These are phyloP conservation scores for Urosaurus nigricauda DNA, from an alignment of 2,797 vertebrate genomes.

Conservation along the genomic window DNA sequence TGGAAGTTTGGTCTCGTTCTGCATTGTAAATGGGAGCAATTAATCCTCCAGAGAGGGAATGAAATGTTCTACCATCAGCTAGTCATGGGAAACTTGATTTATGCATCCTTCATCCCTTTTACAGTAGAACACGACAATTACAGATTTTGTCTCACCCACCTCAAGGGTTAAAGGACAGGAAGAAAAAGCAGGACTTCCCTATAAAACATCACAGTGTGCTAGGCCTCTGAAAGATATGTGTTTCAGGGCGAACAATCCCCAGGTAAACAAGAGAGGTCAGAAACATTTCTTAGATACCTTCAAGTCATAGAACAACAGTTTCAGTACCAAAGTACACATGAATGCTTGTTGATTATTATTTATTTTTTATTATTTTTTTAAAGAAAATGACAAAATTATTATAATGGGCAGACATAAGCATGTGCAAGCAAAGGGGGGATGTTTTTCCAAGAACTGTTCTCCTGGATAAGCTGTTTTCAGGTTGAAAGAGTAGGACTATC, in stretches of 20 bases:
- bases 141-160: neutral
- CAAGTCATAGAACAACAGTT: neutral
- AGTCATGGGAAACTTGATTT: neutral
- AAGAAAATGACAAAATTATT: neutral
- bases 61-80: constrained; percentile 3
- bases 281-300: neutral
- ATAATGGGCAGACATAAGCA: neutral
- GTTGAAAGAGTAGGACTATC: neutral
- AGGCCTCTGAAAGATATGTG: neutral
- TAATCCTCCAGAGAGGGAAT: neutral
- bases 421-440: neutral
- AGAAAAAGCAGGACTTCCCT: neutral
- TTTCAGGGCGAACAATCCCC: neutral
- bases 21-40: neutral
- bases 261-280: neutral
- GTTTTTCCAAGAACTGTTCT: neutral
- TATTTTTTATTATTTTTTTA: neutral
- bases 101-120: neutral
- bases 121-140: neutral
- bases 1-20: neutral
- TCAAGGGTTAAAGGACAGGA: neutral
- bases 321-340: neutral
- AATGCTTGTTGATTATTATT: neutral
- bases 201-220: neutral
- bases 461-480: neutral